Percentiles rank a stretch among this genome's conserved stretches.
Evolutionary conservation across 1,140 invertebrate species (phyloP).

Genomic region (Drosophila kurseongensis): DNA sequence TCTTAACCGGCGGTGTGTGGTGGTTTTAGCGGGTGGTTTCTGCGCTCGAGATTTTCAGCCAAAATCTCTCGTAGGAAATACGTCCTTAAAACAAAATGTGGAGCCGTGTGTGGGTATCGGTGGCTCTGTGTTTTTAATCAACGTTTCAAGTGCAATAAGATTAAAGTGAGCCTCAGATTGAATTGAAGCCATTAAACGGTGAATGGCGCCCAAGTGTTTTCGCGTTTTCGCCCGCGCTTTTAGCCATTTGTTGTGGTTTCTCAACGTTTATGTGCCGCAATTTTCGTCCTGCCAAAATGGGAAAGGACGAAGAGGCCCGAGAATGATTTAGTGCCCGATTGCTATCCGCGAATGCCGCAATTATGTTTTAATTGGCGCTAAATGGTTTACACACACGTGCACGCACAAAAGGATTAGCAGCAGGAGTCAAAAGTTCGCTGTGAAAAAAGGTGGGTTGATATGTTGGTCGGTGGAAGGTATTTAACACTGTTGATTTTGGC

Average conservation of each 20-base stretch:
- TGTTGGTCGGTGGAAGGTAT: neutral
- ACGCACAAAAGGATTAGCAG: conserved; percentile 32
- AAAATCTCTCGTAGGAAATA: conserved; percentile 28
- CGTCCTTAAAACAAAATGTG: conserved; percentile 27
- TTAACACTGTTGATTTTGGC: conserved; percentile 4
- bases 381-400: conserved; percentile 67
- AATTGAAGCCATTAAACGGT: conserved; percentile 39
- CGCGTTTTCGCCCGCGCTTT: conserved; percentile 57
- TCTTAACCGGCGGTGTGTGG: conserved; percentile 42
- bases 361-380: conserved; percentile 79
- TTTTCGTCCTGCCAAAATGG: conserved; percentile 32
- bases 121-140: conserved; percentile 36
- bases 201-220: conserved; percentile 19
- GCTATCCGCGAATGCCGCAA: conserved; percentile 72
- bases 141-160: conserved; percentile 51
- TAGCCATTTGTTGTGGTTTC: conserved; percentile 22
- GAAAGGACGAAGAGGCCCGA: conserved; percentile 13
- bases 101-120: neutral
- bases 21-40: conserved; percentile 12
- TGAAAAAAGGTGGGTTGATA: conserved; percentile 17
- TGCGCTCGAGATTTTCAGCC: neutral
- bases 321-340: conserved; percentile 74
- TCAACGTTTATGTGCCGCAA: conserved; percentile 40
- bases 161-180: conserved; percentile 58
- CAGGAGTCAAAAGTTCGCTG: conserved; percentile 8